Conservation (phyloP, 2,113 vertebrate genomes). For the Casuarius casuarius region DNA sequence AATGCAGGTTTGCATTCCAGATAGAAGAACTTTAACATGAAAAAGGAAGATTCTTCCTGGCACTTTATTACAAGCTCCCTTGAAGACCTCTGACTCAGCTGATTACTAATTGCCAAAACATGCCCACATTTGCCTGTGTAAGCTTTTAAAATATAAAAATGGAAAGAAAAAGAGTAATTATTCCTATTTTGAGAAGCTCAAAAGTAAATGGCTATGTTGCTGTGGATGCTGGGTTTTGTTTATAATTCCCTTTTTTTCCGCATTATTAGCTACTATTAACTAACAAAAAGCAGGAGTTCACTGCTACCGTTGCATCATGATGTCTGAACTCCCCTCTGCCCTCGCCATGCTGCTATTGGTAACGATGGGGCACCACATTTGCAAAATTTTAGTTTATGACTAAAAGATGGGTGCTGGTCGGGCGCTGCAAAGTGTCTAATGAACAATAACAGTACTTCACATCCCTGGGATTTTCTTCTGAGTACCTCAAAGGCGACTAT, state of each 20-base stretch:
- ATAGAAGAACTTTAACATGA: background rate
- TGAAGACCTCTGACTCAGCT: slow-evolving; percentile 37
- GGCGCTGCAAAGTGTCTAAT: background rate
- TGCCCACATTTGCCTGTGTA: slow-evolving; percentile 2
- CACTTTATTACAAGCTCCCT: background rate
- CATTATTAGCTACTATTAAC: background rate
- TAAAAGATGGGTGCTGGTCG: background rate
- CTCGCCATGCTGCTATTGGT: background rate
- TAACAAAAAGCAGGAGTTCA: background rate
- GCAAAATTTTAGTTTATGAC: background rate
- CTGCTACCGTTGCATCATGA: background rate
- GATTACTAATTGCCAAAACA: slow-evolving; percentile 42
- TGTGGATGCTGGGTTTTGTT: slow-evolving; percentile 20
- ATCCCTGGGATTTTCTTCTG: background rate
- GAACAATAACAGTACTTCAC: background rate
- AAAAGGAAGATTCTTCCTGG: background rate
- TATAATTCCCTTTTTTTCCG: background rate
- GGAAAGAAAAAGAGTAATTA: background rate
- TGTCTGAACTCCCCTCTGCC: background rate
- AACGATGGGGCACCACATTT: background rate
- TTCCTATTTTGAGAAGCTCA: slow-evolving; percentile 25
- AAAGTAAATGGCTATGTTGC: background rate
- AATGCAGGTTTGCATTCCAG: background rate
- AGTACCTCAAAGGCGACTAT: background rate
- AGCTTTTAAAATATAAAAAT: slow-evolving; percentile 14